phyloP scores from a whole-genome alignment of 2,888 invertebrate genomes.

The Helicoverpa assulta region DNA sequence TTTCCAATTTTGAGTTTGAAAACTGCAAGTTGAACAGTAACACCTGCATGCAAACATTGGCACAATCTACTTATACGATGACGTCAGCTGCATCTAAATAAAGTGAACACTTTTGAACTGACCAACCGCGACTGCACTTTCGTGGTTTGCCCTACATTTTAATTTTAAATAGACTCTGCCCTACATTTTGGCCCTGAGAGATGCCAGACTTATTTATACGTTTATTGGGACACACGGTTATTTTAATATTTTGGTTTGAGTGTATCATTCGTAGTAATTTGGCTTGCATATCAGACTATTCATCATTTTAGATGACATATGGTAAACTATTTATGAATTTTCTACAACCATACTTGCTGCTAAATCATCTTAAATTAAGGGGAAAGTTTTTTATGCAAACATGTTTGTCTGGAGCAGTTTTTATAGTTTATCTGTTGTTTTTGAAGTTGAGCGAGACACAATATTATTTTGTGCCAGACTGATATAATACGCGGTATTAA shows the following conservation, averaged over 20 bases:
- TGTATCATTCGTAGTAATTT: conserved; percentile 13
- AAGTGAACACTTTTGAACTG: conserved; percentile 43
- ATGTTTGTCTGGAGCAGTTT: neutral
- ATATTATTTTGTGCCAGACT: neutral
- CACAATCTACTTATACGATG: conserved; percentile 26
- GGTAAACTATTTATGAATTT: neutral
- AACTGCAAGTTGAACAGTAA: conserved; percentile 13
- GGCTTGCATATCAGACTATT: neutral
- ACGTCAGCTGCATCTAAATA: conserved; percentile 56
- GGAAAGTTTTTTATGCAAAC: neutral
- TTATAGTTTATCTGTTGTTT: neutral
- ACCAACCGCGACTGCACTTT: conserved; percentile 42
- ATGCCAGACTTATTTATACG: conserved; percentile 59
- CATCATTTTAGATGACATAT: neutral
- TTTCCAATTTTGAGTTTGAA: neutral
- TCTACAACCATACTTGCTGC: too few relatives aligned
- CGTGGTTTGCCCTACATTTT: conserved; percentile 59
- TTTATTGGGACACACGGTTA: conserved; percentile 36
- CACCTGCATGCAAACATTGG: conserved; percentile 24
- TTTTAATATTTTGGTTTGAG: conserved; percentile 29
- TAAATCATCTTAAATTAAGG: too few relatives aligned
- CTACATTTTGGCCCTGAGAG: conserved; percentile 63
- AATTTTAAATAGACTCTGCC: conserved; percentile 66
- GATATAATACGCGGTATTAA: neutral
- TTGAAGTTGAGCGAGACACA: neutral